These are phyloP conservation scores for Syngnathus scovelli DNA, from an alignment of 2,113 vertebrate genomes.

Conservation along the genomic window DNA sequence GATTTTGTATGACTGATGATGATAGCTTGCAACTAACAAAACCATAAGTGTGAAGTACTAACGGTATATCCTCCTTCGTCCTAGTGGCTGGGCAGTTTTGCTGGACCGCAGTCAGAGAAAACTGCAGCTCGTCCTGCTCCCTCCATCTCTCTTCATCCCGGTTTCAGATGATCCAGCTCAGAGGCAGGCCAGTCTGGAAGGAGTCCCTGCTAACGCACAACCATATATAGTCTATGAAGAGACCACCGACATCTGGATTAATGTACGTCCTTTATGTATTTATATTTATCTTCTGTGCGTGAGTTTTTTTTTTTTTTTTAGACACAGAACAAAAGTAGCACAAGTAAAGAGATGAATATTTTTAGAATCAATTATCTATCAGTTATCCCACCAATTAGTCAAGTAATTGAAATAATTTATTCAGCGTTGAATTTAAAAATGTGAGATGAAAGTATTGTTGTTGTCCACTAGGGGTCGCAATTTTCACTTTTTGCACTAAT, in stretches of 20 bases:
- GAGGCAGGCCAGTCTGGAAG: slow-evolving; percentile 76
- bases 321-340: background rate
- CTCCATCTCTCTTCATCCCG: slow-evolving; percentile 84
- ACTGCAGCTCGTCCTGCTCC: slow-evolving; percentile 85
- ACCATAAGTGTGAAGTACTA: background rate
- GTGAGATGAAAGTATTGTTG: too few species aligned
- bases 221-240: slow-evolving; percentile 91
- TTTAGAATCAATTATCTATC: too few species aligned
- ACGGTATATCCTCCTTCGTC: slow-evolving; percentile 6
- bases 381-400: too few species aligned
- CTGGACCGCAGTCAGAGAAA: slow-evolving; percentile 89
- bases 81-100: slow-evolving; percentile 91
- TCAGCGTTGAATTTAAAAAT: too few species aligned
- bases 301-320: background rate
- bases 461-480: too few species aligned
- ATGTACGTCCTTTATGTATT: slow-evolving; percentile 67
- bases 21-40: background rate
- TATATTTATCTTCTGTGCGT: background rate
- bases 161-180: slow-evolving; percentile 75
- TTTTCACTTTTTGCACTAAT: too few species aligned
- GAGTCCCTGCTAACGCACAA: slow-evolving; percentile 77
- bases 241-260: slow-evolving; percentile 93
- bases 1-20: background rate
- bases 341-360: background rate
- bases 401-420: too few species aligned